Evolutionary conservation across 2,888 invertebrate genomes (phyloP).

Genomic region (Drosophila suboccidentalis): DNA sequence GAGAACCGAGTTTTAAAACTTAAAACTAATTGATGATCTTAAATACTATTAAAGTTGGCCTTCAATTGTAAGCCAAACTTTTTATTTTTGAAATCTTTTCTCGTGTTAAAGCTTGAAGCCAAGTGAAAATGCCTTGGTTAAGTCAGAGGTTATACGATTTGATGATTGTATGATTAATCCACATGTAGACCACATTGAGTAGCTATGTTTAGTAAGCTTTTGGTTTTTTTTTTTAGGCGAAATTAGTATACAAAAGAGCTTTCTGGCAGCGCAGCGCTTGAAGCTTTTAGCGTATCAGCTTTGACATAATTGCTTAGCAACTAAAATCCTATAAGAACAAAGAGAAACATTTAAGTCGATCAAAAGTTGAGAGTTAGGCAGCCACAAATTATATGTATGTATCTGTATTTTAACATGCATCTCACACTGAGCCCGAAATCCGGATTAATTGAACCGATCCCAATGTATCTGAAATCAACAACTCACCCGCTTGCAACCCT

Average conservation of each 20-base stretch:
- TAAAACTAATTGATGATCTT: slow-evolving; percentile 47
- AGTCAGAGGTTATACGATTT: slow-evolving; percentile 51
- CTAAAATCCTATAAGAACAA: slow-evolving; percentile 85
- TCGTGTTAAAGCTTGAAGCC: slow-evolving; percentile 21
- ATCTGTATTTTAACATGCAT: slow-evolving; percentile 58
- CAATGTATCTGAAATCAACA: slow-evolving; percentile 15
- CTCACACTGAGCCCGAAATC: slow-evolving; percentile 12
- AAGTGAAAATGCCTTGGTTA: slow-evolving; percentile 34
- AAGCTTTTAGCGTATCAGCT: slow-evolving; percentile 70
- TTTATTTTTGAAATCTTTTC: slow-evolving; percentile 8
- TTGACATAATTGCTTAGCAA: slow-evolving; percentile 82
- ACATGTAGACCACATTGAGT: slow-evolving; percentile 79
- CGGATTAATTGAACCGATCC: background rate
- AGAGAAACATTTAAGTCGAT: slow-evolving; percentile 75
- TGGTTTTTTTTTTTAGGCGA: slow-evolving; percentile 48
- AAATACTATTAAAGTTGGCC: slow-evolving; percentile 29
- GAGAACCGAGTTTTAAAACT: slow-evolving; percentile 36
- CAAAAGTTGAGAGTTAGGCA: slow-evolving; percentile 62
- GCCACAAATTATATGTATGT: slow-evolving; percentile 37
- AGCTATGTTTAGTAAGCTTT: slow-evolving; percentile 76
- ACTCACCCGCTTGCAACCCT: slow-evolving; percentile 88
- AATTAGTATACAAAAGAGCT: slow-evolving; percentile 82
- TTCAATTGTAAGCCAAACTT: slow-evolving; percentile 25
- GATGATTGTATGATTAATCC: slow-evolving; percentile 73
- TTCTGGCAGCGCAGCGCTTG: slow-evolving; percentile 74